Percentiles rank a stretch among this genome's conserved stretches.
phyloP scores from a whole-genome alignment of 2,888 invertebrate genomes.

The Cephus pygmeus region DNA sequence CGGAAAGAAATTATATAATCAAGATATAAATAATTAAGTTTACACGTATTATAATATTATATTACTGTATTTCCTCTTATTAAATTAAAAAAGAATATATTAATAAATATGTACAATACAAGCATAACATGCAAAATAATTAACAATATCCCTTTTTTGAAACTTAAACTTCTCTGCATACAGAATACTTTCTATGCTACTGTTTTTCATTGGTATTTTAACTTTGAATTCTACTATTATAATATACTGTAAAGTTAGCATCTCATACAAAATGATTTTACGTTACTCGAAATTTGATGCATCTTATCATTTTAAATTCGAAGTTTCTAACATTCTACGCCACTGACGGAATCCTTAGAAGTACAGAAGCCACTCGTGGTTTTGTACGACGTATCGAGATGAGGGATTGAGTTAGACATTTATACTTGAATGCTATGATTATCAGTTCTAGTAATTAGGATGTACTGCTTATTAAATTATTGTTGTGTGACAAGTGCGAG shows the following conservation, averaged over 20 bases:
- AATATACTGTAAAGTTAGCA: neutral
- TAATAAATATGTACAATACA: no score
- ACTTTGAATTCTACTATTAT: neutral
- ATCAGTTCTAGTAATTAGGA: constrained; percentile 1
- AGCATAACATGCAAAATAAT: no score
- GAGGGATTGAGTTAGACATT: constrained; percentile 50
- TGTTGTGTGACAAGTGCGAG: no score
- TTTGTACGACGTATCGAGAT: constrained; percentile 42
- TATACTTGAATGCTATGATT: constrained; percentile 35
- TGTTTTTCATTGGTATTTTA: neutral
- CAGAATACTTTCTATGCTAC: neutral
- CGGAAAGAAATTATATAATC: neutral
- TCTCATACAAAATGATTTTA: neutral
- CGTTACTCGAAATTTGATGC: neutral
- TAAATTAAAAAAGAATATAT: no score
- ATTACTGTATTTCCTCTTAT: no score
- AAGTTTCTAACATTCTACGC: constrained; percentile 13
- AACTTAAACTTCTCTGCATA: no score
- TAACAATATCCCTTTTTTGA: no score
- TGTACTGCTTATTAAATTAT: neutral
- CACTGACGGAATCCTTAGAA: constrained; percentile 49
- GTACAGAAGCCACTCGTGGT: constrained; percentile 50
- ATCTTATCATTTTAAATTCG: neutral
- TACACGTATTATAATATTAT: no score
- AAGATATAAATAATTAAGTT: no score